Evolutionary conservation across 2,113 vertebrate genomes (phyloP).

Genomic region (Tragelaphus buxtoni): DNA sequence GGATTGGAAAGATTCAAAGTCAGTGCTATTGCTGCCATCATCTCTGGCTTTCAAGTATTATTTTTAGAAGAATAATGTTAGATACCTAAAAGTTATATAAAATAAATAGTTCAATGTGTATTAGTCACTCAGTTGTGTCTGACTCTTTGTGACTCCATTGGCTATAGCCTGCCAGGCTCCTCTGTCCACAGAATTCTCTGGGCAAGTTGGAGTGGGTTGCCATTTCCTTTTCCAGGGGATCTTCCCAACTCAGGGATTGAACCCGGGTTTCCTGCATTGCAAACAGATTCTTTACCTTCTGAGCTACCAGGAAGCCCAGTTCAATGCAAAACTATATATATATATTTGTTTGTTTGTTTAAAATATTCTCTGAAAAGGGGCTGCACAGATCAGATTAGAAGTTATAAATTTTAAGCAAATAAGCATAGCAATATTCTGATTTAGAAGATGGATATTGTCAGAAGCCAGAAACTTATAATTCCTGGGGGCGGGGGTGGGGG

Average conservation of each 20-base stretch:
- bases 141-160: not conserved
- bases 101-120: not conserved
- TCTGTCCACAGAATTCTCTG: not conserved
- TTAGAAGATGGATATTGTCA: not conserved
- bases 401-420: not conserved
- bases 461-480: not conserved
- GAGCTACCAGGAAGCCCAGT: not conserved
- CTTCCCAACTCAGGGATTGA: not conserved
- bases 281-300: not conserved
- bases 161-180: not conserved
- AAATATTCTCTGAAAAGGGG: not conserved
- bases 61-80: not conserved
- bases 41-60: not conserved
- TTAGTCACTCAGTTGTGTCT: not conserved
- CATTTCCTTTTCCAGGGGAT: not conserved
- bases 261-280: accelerated
- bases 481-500: not conserved
- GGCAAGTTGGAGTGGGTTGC: not conserved
- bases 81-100: not conserved
- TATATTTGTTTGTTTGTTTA: not conserved
- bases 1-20: not conserved
- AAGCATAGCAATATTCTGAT: not conserved
- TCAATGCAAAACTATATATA: not conserved
- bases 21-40: not conserved
- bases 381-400: not conserved